Evolutionary conservation across 2,888 invertebrate species (phyloP), one percentile per base, ranked within the genome.

Genomic region (Crepidodera aurea): DNA sequence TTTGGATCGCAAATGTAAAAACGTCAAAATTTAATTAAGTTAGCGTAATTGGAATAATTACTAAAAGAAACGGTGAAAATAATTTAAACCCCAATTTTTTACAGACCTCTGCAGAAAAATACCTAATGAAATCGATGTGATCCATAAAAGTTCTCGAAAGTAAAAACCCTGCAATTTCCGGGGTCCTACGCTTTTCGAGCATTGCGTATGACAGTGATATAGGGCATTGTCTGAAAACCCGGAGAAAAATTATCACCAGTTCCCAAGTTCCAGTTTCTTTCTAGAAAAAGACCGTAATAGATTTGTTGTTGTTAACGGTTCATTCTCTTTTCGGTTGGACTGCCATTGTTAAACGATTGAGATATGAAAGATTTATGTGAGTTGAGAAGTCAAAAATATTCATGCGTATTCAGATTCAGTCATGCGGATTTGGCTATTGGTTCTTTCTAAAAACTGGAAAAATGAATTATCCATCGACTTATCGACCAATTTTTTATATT

Each of bases 181-280:
- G 54, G 57, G 48, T 40, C 34, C 42, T 18, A 19, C 42, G 39
- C 55, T 51, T 55, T 55, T 51, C 51, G 37, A 25, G 54, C 66
- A 61, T 66, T 74, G 74, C 68, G 66, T 71, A 71, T 72, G 74
- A 72, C 73, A 74, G 71, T 71, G 73, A 74, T 71, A 74, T 71
- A 73, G 67, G 60, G 68, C 66, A 71, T 71, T 69, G 70, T 71
- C 69, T 70, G 66, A 60, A 60, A 66, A 66, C 66, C 60, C 62
- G 62, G 67, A 71, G 71, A 74, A 72, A 72, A 74, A 73, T 73
- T 68, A 71, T 69, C 66, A 66, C 61, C 62, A 65, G 69, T 68
- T 67, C 65, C 65, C 62, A 54, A 67, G 62, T 67, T 66, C 64
- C 64, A 65, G 66, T 69, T 69, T 69, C 67, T 66, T 69, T 50